Evolutionary conservation across 2,888 invertebrate genomes (phyloP).

Genomic region (Syritta pipiens): DNA sequence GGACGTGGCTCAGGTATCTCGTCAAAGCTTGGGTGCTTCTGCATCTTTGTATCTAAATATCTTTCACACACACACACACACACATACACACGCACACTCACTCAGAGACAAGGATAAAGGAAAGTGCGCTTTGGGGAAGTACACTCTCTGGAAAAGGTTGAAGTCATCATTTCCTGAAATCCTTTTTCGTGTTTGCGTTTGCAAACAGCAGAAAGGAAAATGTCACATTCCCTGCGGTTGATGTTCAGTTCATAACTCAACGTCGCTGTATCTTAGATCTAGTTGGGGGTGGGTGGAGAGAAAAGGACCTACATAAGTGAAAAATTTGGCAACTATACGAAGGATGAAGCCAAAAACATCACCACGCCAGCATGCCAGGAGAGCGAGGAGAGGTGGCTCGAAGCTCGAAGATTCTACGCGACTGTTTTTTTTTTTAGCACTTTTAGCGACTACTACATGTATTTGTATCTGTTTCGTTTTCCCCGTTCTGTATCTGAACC

Average conservation of each 20-base stretch:
- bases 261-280: neutral
- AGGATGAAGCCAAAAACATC: constrained; percentile 39
- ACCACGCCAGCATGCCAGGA: constrained; percentile 34
- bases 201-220: too few relatives aligned
- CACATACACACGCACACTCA: too few relatives aligned
- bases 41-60: constrained; percentile 45
- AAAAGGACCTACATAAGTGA: constrained; percentile 7
- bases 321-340: neutral
- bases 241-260: constrained; percentile 39
- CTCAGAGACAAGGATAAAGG: constrained; percentile 22
- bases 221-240: too few relatives aligned
- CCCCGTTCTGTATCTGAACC: too few relatives aligned
- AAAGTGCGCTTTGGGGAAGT: constrained; percentile 62
- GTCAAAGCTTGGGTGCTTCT: too few relatives aligned
- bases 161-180: constrained; percentile 63
- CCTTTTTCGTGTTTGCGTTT: too few relatives aligned
- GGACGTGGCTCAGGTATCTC: too few relatives aligned
- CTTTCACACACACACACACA: constrained; percentile 7
- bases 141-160: constrained; percentile 45
- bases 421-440: too few relatives aligned
- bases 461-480: neutral
- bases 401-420: neutral
- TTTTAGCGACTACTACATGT: neutral
- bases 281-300: neutral
- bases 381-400: neutral